Base-by-base conservation (phyloP, 2,888 invertebrate species). In the Tupiocoris notatus region DNA sequence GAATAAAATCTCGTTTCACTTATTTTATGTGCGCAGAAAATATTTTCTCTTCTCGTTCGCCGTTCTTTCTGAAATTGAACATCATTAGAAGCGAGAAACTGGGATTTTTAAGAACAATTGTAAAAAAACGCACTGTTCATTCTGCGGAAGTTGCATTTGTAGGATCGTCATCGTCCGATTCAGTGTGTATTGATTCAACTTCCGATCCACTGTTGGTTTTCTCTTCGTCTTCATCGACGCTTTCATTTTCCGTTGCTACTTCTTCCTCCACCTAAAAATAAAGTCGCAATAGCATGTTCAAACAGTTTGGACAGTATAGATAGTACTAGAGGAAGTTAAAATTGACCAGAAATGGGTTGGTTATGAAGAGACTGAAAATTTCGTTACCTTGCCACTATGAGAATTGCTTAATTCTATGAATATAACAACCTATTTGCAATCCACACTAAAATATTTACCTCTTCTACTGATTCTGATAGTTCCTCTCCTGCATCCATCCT, bases 131-230 rank as follows among this genome's bases (percentile, higher is more conserved):
- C 25, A 63, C n/a, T n/a, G 22, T n/a, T 12, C 3, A 63, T 18
- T 57, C 57, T 6, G 23, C 21, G 9, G 21, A 12, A 62, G 62
- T 24, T 0, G 22, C 12, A 24, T 63, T 25, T 23, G 12, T 54
- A 54, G 12, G 7, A 54, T 12, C 54, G 54, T 54, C 67, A 16
- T 21, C 56, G 7, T 67, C 67, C 9, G 56, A 54, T 67, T 67
- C 57, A 16, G 54, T 22, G 67, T 67, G 67, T 6, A 18, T 56
- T 22, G 67, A 56, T 56, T 67, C 67, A 1, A 67, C 16, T 67
- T 67, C 67, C 2, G 67, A 67, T 1, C 57, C 67, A n/a, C 17
- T 57, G 6, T 67, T 56, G 21, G 56, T 67, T 16, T 67, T 21
- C 16, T 54, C 57, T 3, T 20, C 67, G 17, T 65, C 39, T 7